phyloP scores from a whole-genome alignment of 2,113 vertebrate species.

The Tychaedon coryphoeus region DNA sequence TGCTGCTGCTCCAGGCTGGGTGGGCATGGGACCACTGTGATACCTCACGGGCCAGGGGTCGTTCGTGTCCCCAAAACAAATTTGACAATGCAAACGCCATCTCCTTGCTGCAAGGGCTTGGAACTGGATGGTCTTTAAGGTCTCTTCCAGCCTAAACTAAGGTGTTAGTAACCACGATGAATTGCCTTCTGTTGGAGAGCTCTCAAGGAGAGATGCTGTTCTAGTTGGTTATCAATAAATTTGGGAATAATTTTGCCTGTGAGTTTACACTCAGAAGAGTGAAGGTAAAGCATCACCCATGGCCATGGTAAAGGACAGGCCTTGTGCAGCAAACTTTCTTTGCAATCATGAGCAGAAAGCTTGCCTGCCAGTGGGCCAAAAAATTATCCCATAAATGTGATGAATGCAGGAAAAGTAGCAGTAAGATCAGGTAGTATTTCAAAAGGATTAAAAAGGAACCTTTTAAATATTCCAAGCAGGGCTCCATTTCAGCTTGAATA shows the following conservation, averaged over 20 bases:
- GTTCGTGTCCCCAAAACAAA: not conserved
- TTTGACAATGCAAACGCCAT: not conserved
- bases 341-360: not conserved
- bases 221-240: not conserved
- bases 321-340: not conserved
- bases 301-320: not conserved
- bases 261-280: not conserved
- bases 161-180: accelerated
- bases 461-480: not conserved
- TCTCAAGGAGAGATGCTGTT: not conserved
- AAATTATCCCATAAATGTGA: not conserved
- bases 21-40: accelerated
- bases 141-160: not conserved
- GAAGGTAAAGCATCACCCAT: not conserved
- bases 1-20: accelerated
- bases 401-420: not conserved
- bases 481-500: not conserved
- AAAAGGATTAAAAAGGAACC: not conserved
- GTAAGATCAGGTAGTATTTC: not conserved
- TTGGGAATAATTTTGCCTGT: not conserved
- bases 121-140: not conserved
- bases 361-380: not conserved
- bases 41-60: accelerated
- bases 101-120: not conserved
- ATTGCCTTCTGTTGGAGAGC: accelerated